Evolutionary conservation across 2,113 vertebrate genomes (phyloP), one percentile per base, ranked within the genome.

Genomic region (Macquaria australasica): DNA sequence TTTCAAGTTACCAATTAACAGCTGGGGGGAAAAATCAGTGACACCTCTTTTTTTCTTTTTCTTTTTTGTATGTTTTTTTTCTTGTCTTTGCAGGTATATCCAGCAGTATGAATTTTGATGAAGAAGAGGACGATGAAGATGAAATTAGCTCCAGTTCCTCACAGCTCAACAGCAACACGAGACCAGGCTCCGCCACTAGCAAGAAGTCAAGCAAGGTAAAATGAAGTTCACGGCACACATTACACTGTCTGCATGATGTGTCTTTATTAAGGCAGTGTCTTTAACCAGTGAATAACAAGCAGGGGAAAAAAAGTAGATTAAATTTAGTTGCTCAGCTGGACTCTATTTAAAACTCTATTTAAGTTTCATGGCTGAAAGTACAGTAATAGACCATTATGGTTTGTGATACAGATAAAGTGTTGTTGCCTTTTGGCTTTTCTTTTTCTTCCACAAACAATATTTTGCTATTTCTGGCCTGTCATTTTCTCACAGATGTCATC

Each of bases 91-190:
- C 92, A 99, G 98, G 98, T 74, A 98, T 98, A 94, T 99, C 98
- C 71, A 98, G 98, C 93, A 99, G 98, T 93, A 99, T 99, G 98
- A 99, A 99, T 93, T 99, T 99, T 89, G 97, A 98, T 88, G 97
- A 99, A 91, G 98, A 99, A 58, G 98, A 99, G 53, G 97, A 99
- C 5, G 98, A 99, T 0, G 98, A 99, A 10, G 98, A 99, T 37
- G 98, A 98, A 93, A 97, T 98, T 75, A 99, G 98, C 87, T 99
- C 98, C 48, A 98, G 97, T 89, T 99, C 98, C 64, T 99, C 98
- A 25, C 98, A 99, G 92, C 94, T 99, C 14, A 99, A 99, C 91
- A 99, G 97, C 91, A 99, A 97, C 96, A 98, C 98, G 0, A 95
- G 98, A 21, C 98, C 98, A 23, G 97, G 98, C 84, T 99, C 98